Conservation (phyloP, 2,797 vertebrate species). For the Lutjanus campechanus region DNA sequence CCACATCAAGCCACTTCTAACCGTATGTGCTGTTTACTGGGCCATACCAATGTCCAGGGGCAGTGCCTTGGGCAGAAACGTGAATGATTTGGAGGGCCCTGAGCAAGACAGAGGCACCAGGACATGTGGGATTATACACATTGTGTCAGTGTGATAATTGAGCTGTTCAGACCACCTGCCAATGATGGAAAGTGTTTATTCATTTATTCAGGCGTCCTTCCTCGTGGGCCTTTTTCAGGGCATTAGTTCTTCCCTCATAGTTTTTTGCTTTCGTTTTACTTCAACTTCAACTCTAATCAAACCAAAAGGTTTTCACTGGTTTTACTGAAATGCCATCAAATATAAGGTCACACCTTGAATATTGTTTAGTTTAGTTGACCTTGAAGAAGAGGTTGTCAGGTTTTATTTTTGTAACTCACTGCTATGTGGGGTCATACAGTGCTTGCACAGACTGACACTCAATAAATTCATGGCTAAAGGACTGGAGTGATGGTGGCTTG, state of each 20-base stretch:
- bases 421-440: neutral
- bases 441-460: neutral
- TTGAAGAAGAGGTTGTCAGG: slow-evolving; percentile 7
- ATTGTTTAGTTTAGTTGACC: slow-evolving; percentile 7
- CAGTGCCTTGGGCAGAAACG: slow-evolving; percentile 29
- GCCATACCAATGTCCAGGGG: slow-evolving; percentile 14
- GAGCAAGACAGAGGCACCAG: slow-evolving; percentile 5
- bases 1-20: slow-evolving; percentile 31
- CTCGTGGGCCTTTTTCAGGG: neutral
- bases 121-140: slow-evolving; percentile 12
- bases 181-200: neutral
- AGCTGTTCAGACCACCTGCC: slow-evolving; percentile 2
- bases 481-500: neutral
- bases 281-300: slow-evolving; percentile 6
- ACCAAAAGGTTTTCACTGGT: slow-evolving; percentile 18
- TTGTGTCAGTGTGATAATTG: slow-evolving; percentile 6
- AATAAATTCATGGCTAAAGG: neutral
- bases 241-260: slow-evolving; percentile 11
- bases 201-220: neutral
- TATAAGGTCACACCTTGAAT: slow-evolving; percentile 6
- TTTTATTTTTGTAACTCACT: neutral
- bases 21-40: slow-evolving; percentile 43
- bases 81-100: slow-evolving; percentile 22
- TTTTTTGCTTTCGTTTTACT: neutral
- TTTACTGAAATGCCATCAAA: neutral